These are phyloP conservation scores for Pipistrellus pipistrellus DNA, from an alignment of 2,797 vertebrate species.

Conservation along the genomic window DNA sequence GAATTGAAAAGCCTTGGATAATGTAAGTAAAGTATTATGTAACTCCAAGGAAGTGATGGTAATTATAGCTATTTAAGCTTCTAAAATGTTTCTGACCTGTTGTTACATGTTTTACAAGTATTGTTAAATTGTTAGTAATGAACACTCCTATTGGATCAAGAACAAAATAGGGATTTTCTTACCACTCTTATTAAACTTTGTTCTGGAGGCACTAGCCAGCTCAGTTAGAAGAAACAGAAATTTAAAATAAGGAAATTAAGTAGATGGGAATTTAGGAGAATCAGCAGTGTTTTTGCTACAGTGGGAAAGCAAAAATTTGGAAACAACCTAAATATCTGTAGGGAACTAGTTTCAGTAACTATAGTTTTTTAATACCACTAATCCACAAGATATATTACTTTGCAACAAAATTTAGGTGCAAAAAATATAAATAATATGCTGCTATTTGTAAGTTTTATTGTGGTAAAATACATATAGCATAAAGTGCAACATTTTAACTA, in stretches of 20 bases:
- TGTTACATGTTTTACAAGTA: conserved; percentile 39
- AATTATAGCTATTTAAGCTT: background rate
- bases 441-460: background rate
- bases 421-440: background rate
- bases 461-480: background rate
- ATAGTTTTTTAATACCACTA: background rate
- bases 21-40: background rate
- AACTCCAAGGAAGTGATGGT: background rate
- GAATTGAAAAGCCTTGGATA: conserved; percentile 18
- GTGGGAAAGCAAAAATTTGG: background rate
- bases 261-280: conserved; percentile 32
- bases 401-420: conserved; percentile 23
- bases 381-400: conserved; percentile 7
- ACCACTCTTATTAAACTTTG: background rate
- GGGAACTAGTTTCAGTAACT: conserved; percentile 17
- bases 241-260: conserved; percentile 4
- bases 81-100: conserved; percentile 3
- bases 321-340: conserved; percentile 31
- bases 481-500: background rate
- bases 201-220: background rate
- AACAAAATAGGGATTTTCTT: background rate
- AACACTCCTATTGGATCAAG: conserved; percentile 10
- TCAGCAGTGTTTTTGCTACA: background rate
- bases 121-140: background rate
- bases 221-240: background rate